phyloP scores from a whole-genome alignment of 1,140 invertebrate species.

The Pseudomyrmex concolor region DNA sequence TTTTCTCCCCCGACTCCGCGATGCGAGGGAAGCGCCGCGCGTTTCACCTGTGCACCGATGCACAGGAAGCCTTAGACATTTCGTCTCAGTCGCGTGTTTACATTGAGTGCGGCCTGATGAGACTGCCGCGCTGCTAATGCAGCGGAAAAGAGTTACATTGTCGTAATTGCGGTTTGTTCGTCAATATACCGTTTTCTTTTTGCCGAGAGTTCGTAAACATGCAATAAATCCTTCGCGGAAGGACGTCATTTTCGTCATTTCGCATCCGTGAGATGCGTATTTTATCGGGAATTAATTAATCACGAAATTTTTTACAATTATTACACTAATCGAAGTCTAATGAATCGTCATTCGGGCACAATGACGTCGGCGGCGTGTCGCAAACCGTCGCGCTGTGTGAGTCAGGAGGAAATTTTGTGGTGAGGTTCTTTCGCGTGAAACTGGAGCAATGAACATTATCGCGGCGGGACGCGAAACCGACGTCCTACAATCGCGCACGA shows the following conservation, averaged over 20 bases:
- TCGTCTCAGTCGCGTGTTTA: slow-evolving; percentile 79
- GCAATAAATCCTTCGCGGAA: neutral
- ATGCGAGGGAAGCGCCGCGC: slow-evolving; percentile 74
- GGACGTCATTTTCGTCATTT: neutral
- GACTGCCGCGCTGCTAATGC: slow-evolving; percentile 17
- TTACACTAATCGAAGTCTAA: neutral
- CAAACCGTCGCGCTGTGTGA: neutral
- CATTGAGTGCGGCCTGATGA: slow-evolving; percentile 66
- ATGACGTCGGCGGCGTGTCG: neutral
- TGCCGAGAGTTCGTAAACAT: neutral
- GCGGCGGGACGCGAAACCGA: slow-evolving; percentile 16
- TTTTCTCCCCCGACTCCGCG: slow-evolving; percentile 69
- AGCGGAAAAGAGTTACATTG: slow-evolving; percentile 9
- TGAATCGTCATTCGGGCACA: neutral
- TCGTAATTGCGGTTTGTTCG: slow-evolving; percentile 1
- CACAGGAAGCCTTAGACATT: slow-evolving; percentile 75
- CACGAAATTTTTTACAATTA: neutral
- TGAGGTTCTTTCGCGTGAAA: slow-evolving; percentile 2
- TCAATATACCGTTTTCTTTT: neutral
- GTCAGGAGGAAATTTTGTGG: slow-evolving; percentile 15
- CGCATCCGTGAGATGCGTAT: no score
- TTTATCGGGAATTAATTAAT: neutral
- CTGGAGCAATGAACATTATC: slow-evolving; percentile 40
- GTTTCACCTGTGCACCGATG: slow-evolving; percentile 66
- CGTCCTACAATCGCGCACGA: neutral